phyloP scores from a whole-genome alignment of 2,797 vertebrate genomes.

The Gadopsis bispinosus region DNA sequence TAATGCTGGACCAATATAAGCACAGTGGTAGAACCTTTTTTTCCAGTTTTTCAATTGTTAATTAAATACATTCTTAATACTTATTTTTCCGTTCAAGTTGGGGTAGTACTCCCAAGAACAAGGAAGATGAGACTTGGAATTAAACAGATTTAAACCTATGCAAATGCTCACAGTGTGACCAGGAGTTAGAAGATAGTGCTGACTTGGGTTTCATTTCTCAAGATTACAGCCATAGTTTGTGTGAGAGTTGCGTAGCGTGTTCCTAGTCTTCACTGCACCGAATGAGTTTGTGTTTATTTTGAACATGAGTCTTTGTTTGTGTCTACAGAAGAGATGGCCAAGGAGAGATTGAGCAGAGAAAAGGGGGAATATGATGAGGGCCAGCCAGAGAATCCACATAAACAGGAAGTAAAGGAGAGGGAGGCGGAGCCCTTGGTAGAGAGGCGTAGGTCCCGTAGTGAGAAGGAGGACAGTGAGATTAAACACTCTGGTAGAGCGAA shows the following conservation, averaged over 20 bases:
- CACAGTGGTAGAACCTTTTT: background rate
- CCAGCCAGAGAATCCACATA: conserved; percentile 87
- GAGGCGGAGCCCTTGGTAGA: conserved; percentile 90
- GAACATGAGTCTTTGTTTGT: conserved; percentile 29
- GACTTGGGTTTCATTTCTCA: background rate
- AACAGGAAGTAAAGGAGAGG: conserved; percentile 91
- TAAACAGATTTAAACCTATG: background rate
- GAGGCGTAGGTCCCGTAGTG: conserved; percentile 92
- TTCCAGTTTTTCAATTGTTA: no score
- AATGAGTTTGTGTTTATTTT: conserved; percentile 2
- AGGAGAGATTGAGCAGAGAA: conserved; percentile 91
- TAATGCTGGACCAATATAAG: background rate
- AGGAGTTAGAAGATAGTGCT: background rate
- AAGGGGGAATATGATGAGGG: conserved; percentile 91
- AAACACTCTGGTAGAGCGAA: conserved; percentile 89
- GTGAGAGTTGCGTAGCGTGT: background rate
- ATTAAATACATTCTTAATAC: no score
- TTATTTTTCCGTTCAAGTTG: background rate
- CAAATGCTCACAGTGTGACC: background rate
- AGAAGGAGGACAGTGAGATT: conserved; percentile 87
- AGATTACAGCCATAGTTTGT: background rate
- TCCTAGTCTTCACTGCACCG: background rate
- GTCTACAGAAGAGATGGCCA: conserved; percentile 90
- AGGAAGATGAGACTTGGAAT: background rate
- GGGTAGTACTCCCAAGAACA: background rate